phyloP scores from a whole-genome alignment of 92 coral and sea anemone species.

The Pocillopora grandis region DNA sequence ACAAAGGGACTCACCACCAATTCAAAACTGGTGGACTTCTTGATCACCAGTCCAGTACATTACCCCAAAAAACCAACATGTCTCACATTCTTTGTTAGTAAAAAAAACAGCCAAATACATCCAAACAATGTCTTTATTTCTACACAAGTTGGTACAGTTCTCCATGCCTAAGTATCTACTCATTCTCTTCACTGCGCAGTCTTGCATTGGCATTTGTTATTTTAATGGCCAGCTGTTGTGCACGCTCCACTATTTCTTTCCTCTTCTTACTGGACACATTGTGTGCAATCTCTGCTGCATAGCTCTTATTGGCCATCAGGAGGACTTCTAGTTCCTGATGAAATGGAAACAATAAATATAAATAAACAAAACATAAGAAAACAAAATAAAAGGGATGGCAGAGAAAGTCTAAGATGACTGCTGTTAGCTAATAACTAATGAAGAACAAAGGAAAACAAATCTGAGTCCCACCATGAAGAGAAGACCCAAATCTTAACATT shows the following conservation, averaged over 20 bases:
- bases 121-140: constrained; percentile 45
- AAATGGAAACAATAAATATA: neutral
- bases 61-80: neutral
- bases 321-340: constrained; percentile 94
- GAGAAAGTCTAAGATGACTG: neutral
- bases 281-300: constrained; percentile 98
- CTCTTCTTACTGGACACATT: constrained; percentile 93
- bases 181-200: constrained; percentile 98
- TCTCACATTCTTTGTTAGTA: neutral
- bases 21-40: too few species aligned
- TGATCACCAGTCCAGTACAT: too few species aligned
- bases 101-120: neutral
- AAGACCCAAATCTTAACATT: too few species aligned
- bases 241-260: constrained; percentile 91
- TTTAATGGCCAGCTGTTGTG: constrained; percentile 94
- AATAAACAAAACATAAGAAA: neutral
- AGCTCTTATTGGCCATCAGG: constrained; percentile 92
- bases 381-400: neutral
- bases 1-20: too few species aligned
- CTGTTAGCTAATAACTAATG: neutral
- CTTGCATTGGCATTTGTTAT: constrained; percentile 92
- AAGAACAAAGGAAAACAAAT: too few species aligned
- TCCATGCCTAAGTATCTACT: constrained; percentile 57
- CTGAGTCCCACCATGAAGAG: too few species aligned
- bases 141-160: constrained; percentile 37